Evolutionary conservation across 2,888 invertebrate genomes (phyloP).

Genomic region (Euproctis similis): DNA sequence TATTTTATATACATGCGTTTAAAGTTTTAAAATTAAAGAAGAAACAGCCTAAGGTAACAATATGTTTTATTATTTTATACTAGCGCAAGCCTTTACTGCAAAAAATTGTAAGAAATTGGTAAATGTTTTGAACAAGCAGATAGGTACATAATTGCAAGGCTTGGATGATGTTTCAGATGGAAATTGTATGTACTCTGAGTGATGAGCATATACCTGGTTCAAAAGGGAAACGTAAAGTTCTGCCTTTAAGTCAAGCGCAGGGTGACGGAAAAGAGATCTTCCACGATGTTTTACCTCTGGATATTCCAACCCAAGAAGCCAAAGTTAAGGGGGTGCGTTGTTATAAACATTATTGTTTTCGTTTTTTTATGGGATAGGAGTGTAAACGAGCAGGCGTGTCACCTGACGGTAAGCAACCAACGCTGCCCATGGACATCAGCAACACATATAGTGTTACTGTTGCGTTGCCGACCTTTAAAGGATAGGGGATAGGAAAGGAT

Average conservation of each 20-base stretch:
- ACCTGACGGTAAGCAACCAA: too few species aligned
- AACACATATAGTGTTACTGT: too few species aligned
- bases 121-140: background rate
- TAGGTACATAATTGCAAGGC: background rate
- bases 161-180: constrained; percentile 30
- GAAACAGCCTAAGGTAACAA: constrained; percentile 45
- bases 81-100: too few species aligned
- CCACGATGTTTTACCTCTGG: constrained; percentile 42
- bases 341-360: too few species aligned
- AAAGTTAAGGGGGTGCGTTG: background rate
- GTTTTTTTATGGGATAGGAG: background rate
- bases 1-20: constrained; percentile 77
- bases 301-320: constrained; percentile 20
- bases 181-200: constrained; percentile 56
- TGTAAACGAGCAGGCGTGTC: too few species aligned
- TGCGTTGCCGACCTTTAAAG: too few species aligned
- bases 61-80: background rate
- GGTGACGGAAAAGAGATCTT: constrained; percentile 46
- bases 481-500: too few species aligned
- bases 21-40: constrained; percentile 74
- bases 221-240: constrained; percentile 34
- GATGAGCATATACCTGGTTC: constrained; percentile 43
- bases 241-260: constrained; percentile 34
- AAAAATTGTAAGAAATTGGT: too few species aligned
- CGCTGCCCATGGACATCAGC: too few species aligned